phyloP scores from a whole-genome alignment of 2,113 vertebrate species.

The Austrofundulus limnaeus region DNA sequence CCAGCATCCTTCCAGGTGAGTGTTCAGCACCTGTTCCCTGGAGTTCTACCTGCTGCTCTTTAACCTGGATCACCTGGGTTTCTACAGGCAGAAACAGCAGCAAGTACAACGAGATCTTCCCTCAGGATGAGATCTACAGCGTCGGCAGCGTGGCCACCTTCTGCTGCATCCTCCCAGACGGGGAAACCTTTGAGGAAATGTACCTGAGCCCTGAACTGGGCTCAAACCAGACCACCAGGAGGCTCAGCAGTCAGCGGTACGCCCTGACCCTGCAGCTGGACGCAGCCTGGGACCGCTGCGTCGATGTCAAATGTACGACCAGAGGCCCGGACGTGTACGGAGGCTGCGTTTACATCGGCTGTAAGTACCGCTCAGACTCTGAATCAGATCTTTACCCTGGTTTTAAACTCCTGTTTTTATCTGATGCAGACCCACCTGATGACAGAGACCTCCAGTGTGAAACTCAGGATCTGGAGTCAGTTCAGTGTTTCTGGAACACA shows the following conservation, averaged over 20 bases:
- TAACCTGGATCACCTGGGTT: no score
- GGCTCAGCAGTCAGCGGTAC: constrained; percentile 21
- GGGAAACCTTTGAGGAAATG: neutral
- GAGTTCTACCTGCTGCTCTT: no score
- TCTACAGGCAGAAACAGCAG: constrained; percentile 13
- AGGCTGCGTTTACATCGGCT: constrained; percentile 11
- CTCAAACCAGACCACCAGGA: fast-evolving
- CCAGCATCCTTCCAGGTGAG: constrained; percentile 49
- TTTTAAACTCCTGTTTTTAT: no score
- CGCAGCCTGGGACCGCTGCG: fast-evolving
- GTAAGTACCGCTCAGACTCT: constrained; percentile 50
- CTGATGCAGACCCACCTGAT: constrained; percentile 59
- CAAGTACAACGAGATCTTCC: constrained; percentile 10
- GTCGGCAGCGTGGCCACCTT: constrained; percentile 61
- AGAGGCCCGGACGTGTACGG: fast-evolving
- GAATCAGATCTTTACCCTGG: neutral
- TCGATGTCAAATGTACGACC: constrained; percentile 9
- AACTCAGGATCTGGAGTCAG: constrained; percentile 63
- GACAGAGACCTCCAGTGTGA: constrained; percentile 64
- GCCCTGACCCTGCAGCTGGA: constrained; percentile 26
- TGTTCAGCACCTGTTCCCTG: neutral
- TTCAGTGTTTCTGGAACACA: constrained; percentile 63
- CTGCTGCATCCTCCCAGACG: constrained; percentile 64
- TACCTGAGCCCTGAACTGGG: fast-evolving
- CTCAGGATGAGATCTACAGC: constrained; percentile 41